Evolutionary conservation across 2,797 vertebrate species (phyloP), one percentile per base, ranked within the genome.

Genomic region (Lacerta agilis): DNA sequence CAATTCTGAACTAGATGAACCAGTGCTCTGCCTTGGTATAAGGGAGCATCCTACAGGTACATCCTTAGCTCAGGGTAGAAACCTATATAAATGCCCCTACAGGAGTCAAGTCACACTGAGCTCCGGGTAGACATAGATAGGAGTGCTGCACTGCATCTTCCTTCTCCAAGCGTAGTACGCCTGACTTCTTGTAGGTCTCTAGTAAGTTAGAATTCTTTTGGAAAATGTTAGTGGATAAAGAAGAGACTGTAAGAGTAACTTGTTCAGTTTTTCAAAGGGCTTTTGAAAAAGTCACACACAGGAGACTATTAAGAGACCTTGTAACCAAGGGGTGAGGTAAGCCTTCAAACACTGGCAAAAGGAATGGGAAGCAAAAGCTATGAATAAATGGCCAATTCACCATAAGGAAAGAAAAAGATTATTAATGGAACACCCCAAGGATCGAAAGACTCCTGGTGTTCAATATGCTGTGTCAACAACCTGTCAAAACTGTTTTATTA

Each of bases 301-400:
- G 87, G 82, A 93, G 89, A 8, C 0, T 89, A 85, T 88, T 89
- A 92, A 92, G 87, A 83, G 90, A 92, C 77, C 86, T 91, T 87
- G 27, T 61, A 91, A 91, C 1, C 15, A 86, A 55, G 1, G 85
- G 80, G 8, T 75, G 55, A 93, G 41, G 85, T 2, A 90, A 91
- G 25, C 2, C 1, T 91, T 87, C 77, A 91, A 86, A 94, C 86
- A 86, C 36, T 69, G 25, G 0, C 7, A 83, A 83, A 64, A 86
- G 20, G n/a, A 83, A 86, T 86, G 66, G 72, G 36, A 89, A 94
- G 2, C 36, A 89, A 88, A 92, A 27, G 10, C 38, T 79, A 58
- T 38, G 83, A 64, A 86, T 85, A 85, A 88, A 18, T 85, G 17
- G 1, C 36, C 43, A 90, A 91, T 93, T 93, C 86, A 85, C 41